phyloP scores from a whole-genome alignment of 2,888 invertebrate species.

The Andrena trimmerana region DNA sequence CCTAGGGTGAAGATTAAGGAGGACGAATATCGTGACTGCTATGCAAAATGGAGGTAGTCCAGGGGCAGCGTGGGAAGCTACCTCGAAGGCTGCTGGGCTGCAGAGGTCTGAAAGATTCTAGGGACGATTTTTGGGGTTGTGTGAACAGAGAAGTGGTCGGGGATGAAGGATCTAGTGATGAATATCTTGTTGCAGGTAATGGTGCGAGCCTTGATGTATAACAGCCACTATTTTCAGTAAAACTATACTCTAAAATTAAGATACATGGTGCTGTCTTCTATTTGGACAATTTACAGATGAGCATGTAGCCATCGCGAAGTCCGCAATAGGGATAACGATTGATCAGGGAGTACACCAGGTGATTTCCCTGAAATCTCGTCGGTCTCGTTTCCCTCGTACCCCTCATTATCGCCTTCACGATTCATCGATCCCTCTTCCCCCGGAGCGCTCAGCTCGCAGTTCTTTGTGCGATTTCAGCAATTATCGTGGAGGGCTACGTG shows the following conservation, averaged over 20 bases:
- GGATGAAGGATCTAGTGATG: not conserved
- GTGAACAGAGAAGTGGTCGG: not conserved
- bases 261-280: not conserved
- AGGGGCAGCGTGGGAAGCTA: slow-evolving; percentile 25
- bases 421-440: slow-evolving; percentile 40
- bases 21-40: not conserved
- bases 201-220: not conserved
- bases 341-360: not conserved
- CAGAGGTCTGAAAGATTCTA: not conserved
- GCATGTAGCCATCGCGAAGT: not conserved
- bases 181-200: not conserved
- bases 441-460: slow-evolving; percentile 21
- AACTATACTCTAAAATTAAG: not conserved
- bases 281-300: not conserved
- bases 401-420: slow-evolving; percentile 36
- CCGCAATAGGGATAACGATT: not conserved
- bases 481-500: slow-evolving; percentile 55
- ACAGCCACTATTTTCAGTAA: not conserved
- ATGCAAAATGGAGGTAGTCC: slow-evolving; percentile 29
- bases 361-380: slow-evolving; percentile 19
- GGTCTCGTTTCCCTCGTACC: slow-evolving; percentile 23
- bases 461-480: slow-evolving; percentile 57
- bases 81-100: not conserved
- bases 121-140: not conserved
- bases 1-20: slow-evolving; percentile 3